Conservation (phyloP, 30 jellyfish, hydroid and myxozoan genomes). For the Cassiopea andromeda region DNA sequence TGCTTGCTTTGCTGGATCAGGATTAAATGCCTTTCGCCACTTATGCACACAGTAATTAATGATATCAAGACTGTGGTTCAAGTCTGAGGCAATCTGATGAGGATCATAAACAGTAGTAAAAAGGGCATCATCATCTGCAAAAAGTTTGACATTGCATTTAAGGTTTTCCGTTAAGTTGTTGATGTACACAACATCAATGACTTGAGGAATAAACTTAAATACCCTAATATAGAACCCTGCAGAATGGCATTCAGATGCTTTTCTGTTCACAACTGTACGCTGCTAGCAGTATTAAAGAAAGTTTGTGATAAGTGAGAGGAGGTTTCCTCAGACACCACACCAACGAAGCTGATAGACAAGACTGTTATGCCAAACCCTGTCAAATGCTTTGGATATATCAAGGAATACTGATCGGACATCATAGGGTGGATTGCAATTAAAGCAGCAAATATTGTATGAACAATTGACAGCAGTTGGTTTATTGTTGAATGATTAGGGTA, state of each 20-base stretch:
- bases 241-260: neutral
- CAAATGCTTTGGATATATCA: neutral
- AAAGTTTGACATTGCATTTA: neutral
- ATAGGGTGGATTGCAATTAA: neutral
- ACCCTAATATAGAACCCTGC: neutral
- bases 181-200: neutral
- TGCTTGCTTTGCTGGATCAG: neutral
- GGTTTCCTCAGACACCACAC: neutral
- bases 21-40: neutral
- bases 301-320: neutral
- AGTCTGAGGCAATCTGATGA: neutral
- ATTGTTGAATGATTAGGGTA: neutral
- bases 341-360: neutral
- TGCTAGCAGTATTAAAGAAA: neutral
- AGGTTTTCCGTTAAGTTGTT: neutral
- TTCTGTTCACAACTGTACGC: neutral
- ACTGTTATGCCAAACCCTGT: neutral
- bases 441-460: neutral
- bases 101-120: neutral
- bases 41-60: neutral
- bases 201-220: neutral
- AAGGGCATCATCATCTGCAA: neutral
- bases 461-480: neutral
- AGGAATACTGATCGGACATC: neutral
- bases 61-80: neutral